Conservation (phyloP, 2,113 vertebrate genomes). For the Paralichthys olivaceus region DNA sequence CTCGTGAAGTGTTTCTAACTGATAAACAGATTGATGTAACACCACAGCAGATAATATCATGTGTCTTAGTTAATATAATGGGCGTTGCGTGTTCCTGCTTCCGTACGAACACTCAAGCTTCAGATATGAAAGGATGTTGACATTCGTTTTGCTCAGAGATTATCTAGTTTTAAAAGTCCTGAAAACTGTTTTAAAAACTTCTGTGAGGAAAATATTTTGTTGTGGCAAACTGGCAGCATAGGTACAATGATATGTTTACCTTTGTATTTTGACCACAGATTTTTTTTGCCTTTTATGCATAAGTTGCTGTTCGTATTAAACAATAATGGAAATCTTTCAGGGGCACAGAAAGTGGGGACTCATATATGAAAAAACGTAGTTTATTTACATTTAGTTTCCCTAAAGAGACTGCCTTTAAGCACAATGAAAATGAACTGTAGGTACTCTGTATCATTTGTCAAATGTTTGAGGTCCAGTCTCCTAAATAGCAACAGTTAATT, state of each 20-base stretch:
- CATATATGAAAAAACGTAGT: slow-evolving; percentile 1
- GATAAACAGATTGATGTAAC: background rate
- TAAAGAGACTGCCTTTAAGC: slow-evolving; percentile 9
- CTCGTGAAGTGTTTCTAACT: background rate
- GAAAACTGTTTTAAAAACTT: slow-evolving; percentile 9
- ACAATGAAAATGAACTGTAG: slow-evolving; percentile 17
- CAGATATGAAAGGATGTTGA: slow-evolving; percentile 1
- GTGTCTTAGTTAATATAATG: background rate
- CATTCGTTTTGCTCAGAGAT: slow-evolving; percentile 16
- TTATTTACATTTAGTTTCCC: slow-evolving; percentile 30
- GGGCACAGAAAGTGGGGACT: slow-evolving; percentile 29
- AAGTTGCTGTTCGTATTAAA: slow-evolving; percentile 38
- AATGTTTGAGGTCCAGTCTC: slow-evolving; percentile 26
- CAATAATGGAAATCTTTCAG: slow-evolving; percentile 15
- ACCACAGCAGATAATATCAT: background rate
- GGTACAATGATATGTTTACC: slow-evolving; percentile 43
- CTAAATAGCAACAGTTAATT: slow-evolving; percentile 7
- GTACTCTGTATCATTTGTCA: slow-evolving; percentile 33
- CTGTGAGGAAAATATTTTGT: slow-evolving; percentile 23
- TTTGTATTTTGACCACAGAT: slow-evolving; percentile 56
- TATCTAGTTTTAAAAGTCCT: slow-evolving; percentile 3
- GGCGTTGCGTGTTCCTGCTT: background rate
- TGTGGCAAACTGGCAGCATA: slow-evolving; percentile 17
- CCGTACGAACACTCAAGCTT: background rate
- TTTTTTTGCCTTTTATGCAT: slow-evolving; percentile 57